Conservation (phyloP, 2,113 vertebrate genomes). For the Takifugu flavidus region DNA sequence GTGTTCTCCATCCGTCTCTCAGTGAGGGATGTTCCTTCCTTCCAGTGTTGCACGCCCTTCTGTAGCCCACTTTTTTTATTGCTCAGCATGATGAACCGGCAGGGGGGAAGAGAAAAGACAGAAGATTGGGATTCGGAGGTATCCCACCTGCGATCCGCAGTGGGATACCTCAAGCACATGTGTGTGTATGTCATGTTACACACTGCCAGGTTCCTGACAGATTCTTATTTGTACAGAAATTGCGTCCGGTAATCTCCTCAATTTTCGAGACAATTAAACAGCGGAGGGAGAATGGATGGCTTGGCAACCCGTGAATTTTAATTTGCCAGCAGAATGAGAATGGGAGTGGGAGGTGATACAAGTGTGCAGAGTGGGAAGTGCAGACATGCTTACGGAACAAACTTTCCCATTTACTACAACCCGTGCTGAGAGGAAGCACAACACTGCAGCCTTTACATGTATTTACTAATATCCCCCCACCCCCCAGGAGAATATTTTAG, state of each 20-base stretch:
- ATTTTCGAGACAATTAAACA: conserved; percentile 75
- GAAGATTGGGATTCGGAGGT: background rate
- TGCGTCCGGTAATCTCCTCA: conserved; percentile 59
- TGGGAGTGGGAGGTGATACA: conserved; percentile 48
- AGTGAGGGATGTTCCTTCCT: no score
- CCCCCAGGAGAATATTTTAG: no score
- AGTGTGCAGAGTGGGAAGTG: conserved; percentile 43
- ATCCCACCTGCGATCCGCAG: background rate
- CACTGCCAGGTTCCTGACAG: conserved; percentile 50
- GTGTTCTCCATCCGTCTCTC: no score
- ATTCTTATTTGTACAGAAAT: conserved; percentile 66
- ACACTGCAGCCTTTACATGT: no score
- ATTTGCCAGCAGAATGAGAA: conserved; percentile 62
- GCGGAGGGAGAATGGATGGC: conserved; percentile 62
- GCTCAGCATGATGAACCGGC: background rate
- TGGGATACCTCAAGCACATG: background rate
- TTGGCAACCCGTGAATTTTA: conserved; percentile 65
- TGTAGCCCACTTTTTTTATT: background rate
- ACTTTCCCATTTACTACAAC: conserved; percentile 46
- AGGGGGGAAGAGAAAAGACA: background rate
- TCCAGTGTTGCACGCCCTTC: background rate
- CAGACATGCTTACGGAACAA: conserved; percentile 33
- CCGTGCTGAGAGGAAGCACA: conserved; percentile 31
- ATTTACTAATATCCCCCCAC: no score
- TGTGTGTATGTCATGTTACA: conserved; percentile 5